These are phyloP conservation scores for Drosophila pseudoobscura DNA, from an alignment of 1,140 invertebrate genomes.

Conservation along the genomic window DNA sequence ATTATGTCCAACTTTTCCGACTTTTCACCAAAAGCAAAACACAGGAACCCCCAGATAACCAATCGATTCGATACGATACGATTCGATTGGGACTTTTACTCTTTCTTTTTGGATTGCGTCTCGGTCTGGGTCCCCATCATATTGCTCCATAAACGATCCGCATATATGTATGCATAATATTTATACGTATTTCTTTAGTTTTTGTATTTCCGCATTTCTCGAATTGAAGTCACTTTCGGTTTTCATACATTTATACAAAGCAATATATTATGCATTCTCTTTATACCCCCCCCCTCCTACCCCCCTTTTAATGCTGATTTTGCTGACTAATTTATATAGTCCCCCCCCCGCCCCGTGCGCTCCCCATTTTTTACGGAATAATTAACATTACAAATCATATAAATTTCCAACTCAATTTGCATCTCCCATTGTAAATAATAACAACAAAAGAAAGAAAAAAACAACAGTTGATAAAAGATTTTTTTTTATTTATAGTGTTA, in stretches of 20 bases:
- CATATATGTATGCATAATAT: conserved; percentile 15
- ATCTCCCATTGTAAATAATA: conserved; percentile 52
- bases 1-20: conserved; percentile 42
- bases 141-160: conserved; percentile 6
- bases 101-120: conserved; percentile 24
- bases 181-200: background rate
- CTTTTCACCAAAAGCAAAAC: conserved; percentile 2
- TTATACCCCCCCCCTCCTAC: conserved; percentile 31
- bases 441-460: conserved; percentile 15
- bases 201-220: conserved; percentile 62
- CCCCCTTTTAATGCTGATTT: conserved; percentile 25
- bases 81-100: conserved; percentile 63
- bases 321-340: conserved; percentile 65
- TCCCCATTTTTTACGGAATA: conserved; percentile 28
- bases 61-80: too few species aligned
- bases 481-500: background rate
- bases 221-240: conserved; percentile 58
- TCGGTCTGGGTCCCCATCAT: conserved; percentile 9
- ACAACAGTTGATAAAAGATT: conserved; percentile 41
- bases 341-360: background rate
- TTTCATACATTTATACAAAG: conserved; percentile 42
- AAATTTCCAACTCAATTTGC: conserved; percentile 62
- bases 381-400: conserved; percentile 81
- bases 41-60: conserved; percentile 12
- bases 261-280: conserved; percentile 48